These are phyloP conservation scores for Cydia pomonella DNA, from an alignment of 1,140 invertebrate genomes.

Conservation along the genomic window DNA sequence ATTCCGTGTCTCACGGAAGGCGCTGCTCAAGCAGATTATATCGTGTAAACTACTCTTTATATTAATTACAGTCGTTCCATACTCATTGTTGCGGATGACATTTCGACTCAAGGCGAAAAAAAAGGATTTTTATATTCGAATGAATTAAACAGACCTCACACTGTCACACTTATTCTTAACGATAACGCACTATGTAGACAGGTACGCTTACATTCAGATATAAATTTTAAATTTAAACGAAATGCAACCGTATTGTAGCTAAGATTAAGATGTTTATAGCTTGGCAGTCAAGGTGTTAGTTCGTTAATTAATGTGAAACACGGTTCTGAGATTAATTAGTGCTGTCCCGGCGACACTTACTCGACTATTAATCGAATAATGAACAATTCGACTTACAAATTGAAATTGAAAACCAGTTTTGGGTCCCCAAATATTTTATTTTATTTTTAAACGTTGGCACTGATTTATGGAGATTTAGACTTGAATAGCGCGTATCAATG, in stretches of 20 bases:
- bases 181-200: slow-evolving; percentile 38
- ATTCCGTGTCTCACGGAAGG: slow-evolving; percentile 67
- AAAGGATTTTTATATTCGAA: slow-evolving; percentile 42
- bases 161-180: slow-evolving; percentile 47
- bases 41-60: slow-evolving; percentile 69
- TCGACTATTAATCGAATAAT: slow-evolving; percentile 65
- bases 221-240: slow-evolving; percentile 25
- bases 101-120: slow-evolving; percentile 53
- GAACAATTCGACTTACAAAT: slow-evolving; percentile 63
- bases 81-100: slow-evolving; percentile 59
- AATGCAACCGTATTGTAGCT: slow-evolving; percentile 11
- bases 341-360: slow-evolving; percentile 65
- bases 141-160: slow-evolving; percentile 58
- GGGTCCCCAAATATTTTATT: slow-evolving; percentile 44
- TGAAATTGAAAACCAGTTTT: slow-evolving; percentile 63
- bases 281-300: slow-evolving; percentile 11
- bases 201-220: slow-evolving; percentile 26
- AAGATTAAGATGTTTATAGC: slow-evolving; percentile 31
- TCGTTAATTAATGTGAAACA: slow-evolving; percentile 59
- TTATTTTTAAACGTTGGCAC: slow-evolving; percentile 50
- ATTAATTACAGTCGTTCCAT: slow-evolving; percentile 58
- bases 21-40: slow-evolving; percentile 59
- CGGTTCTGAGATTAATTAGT: slow-evolving; percentile 71
- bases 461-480: slow-evolving; percentile 56
- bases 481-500: slow-evolving; percentile 52